Base-by-base conservation (phyloP, 2,888 invertebrate species). In the Drosophila paramelanica region DNA sequence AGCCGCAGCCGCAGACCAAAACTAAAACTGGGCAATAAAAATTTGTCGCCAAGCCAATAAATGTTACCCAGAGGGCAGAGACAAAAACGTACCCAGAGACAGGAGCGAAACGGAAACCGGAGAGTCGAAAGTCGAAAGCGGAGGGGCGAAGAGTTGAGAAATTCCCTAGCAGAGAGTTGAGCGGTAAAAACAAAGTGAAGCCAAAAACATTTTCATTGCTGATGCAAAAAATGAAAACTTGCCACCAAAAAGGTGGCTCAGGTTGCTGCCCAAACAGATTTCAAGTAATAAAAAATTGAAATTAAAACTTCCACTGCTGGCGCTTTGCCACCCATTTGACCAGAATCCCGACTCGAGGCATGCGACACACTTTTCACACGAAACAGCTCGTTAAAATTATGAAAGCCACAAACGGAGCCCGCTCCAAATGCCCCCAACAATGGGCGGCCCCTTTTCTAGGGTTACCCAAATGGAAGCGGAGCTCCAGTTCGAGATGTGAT, bases 31-130 rank as follows among this genome's bases (percentile, higher is more conserved):
- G 73, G 77, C 86, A 88, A 86, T 86, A 88, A 88, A 85, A 88
- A 88, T 86, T 85, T 86, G 86, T 85, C 85, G 79, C 77, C 67
- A 59, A 70, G 72, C 88, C 85, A 88, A 86, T 86, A 86, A 86
- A 86, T 88, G 85, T 81, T 65, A 73, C 43, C 57, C 43, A 41
- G 17, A 36, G 73, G 43, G 36, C 49, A 49, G 52, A 14, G 47
- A 39, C 13, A 25, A 55, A 52, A 66, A 36, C 55, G 17, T 27
- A 41, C 13, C 41, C 65, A 33, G 52, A 11, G 11, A 8, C 33
- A 23, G 20, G 23, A 6, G 17, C 31, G 23, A 23, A 23, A 36
- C n/a, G 23, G 36, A 14, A 39, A 7, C 14, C 14, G n/a, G 10
- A 43, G 13, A 25, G 17, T 17, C 23, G 23, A 23, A 4, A 23